Base-by-base conservation (phyloP, 2,113 vertebrate genomes). In the Mesembrinibis cayennensis region DNA sequence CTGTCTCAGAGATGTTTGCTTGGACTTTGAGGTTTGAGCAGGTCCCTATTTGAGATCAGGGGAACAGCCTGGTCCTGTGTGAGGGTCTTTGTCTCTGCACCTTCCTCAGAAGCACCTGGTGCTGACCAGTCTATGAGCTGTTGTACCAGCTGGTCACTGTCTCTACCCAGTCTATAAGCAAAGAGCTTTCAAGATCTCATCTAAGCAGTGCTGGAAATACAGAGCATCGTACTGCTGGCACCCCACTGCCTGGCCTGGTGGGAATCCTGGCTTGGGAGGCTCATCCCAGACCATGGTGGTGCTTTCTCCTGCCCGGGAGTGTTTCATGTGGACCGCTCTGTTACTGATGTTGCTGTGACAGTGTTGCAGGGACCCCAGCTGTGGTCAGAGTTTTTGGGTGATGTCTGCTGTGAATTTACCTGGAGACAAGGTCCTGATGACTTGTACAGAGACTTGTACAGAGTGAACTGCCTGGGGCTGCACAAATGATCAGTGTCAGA, bases 221-320 rank as follows among this genome's bases (percentile, higher is more conserved):
- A 29, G 25, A 56, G 15, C 14, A 5, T 5, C 3, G 5, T 26
- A 2, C 45, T 86, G 50, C 70, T 18, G 21, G 38, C 11, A 49
- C 45, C 45, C 25, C 1, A 6, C 16, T 42, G n/a, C 52, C 66
- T 70, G 70, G 3, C 7, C 5, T 11, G 7, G 29, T 42, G 50
- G 38, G 42, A 13, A 49, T 19, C 69, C 6, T 44, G 32, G 22
- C 49, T 52, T 10, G 58, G 45, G 56, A 13, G 16, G 32, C 27
- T 76, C 2, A 0, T 40, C 36, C 49, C n/a, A 42, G 38, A 30
- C 42, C 30, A 2, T 2, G 27, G 38, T 2, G 1, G 2, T 61
- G 70, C 61, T 66, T 67, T 42, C 56, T 30, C 4, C 66, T 80
- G 55, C 25, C 29, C 56, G 16, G 4, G 15, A 23, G 4, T 2